Percentiles rank a stretch among this genome's conserved stretches.
These are phyloP conservation scores for Caenorhabditis elegans DNA, from an alignment of 1,140 invertebrate genomes.

Conservation along the genomic window DNA sequence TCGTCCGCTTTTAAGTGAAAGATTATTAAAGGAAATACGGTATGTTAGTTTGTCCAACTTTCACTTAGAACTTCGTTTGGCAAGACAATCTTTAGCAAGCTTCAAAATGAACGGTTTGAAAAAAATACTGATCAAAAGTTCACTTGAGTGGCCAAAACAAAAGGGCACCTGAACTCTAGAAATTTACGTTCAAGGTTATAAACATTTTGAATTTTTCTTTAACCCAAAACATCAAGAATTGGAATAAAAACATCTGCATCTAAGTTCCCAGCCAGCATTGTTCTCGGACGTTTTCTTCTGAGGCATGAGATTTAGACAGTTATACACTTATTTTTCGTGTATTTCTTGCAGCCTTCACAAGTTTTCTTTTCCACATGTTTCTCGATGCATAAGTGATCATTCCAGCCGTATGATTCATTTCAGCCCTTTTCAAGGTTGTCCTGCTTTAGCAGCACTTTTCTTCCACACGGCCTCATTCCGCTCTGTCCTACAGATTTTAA, in stretches of 20 bases:
- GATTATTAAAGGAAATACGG: too few species aligned
- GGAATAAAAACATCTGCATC: not conserved
- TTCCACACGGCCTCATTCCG: not conserved
- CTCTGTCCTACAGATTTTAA: not conserved
- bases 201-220: too few species aligned
- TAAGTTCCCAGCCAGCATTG: not conserved
- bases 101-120: too few species aligned
- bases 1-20: too few species aligned
- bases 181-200: too few species aligned
- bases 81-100: too few species aligned
- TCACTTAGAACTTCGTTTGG: too few species aligned
- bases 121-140: too few species aligned
- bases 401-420: not conserved
- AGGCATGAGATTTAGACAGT: not conserved
- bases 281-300: not conserved
- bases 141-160: too few species aligned
- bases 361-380: not conserved
- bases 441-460: not conserved
- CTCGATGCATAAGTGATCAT: not conserved
- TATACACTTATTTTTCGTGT: not conserved
- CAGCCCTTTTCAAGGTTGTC: conserved; percentile 3
- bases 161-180: too few species aligned
- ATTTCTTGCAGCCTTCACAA: not conserved
- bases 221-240: not conserved
- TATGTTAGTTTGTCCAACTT: too few species aligned